Percentiles rank a stretch among this genome's conserved stretches.
Conservation (phyloP, 2,888 invertebrate genomes). For the Ochropacha duplaris region DNA sequence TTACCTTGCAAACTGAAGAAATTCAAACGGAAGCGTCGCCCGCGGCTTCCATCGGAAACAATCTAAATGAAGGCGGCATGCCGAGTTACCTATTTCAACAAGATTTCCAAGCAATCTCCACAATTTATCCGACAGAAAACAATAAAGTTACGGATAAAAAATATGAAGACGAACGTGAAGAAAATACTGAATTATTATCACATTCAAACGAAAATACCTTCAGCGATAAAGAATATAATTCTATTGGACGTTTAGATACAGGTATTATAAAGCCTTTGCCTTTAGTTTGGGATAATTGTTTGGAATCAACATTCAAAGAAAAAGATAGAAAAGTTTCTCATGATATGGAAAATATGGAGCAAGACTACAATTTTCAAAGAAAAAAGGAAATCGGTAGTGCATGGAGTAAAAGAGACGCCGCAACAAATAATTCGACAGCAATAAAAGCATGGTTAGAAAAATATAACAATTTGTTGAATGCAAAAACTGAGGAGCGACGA, state of each 20-base stretch:
- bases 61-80: slow-evolving; percentile 61
- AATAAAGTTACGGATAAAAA: slow-evolving; percentile 49
- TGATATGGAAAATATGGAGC: slow-evolving; percentile 47
- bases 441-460: slow-evolving; percentile 60
- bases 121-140: slow-evolving; percentile 54
- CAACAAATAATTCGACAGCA: slow-evolving; percentile 46
- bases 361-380: slow-evolving; percentile 39
- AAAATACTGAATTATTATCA: slow-evolving; percentile 48
- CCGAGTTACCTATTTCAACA: slow-evolving; percentile 45
- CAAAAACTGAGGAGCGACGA: slow-evolving; percentile 51
- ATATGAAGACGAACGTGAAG: slow-evolving; percentile 40
- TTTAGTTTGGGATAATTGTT: slow-evolving; percentile 68
- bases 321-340: slow-evolving; percentile 35
- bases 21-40: slow-evolving; percentile 65
- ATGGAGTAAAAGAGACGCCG: slow-evolving; percentile 63
- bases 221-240: slow-evolving; percentile 24
- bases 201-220: slow-evolving; percentile 31
- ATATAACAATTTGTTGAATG: slow-evolving; percentile 55
- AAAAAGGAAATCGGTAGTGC: slow-evolving; percentile 36
- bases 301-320: slow-evolving; percentile 54
- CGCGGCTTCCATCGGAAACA: slow-evolving; percentile 68
- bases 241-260: slow-evolving; percentile 13
- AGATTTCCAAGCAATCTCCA: slow-evolving; percentile 71
- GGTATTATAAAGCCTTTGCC: slow-evolving; percentile 40
- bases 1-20: slow-evolving; percentile 62